Evolutionary conservation across 2,113 vertebrate genomes (phyloP), one percentile per base, ranked within the genome.

Genomic region (Equus quagga): DNA sequence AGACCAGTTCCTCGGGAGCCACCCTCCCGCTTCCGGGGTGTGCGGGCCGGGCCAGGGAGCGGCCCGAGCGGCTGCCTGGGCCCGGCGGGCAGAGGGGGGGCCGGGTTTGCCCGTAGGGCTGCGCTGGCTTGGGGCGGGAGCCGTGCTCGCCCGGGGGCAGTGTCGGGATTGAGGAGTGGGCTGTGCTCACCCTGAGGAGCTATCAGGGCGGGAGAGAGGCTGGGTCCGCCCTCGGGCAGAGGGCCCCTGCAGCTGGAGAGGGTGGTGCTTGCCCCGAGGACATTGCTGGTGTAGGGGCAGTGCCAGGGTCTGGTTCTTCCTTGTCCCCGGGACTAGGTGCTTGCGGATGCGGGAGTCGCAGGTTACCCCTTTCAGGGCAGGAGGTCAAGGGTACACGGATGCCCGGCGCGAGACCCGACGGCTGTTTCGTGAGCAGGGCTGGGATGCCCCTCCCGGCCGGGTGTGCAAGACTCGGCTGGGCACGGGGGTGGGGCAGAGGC

Each of bases 11-110:
- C 78, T 51, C 28, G 56, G 81, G 87, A 54, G 26, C 97, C 95
- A 26, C 92, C n/a, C 58, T 89, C 70, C 92, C 36, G 87, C 97
- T 98, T 98, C 98, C 94, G 97, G 98, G 98, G 98, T 98, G 97
- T 44, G 84, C 90, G 95, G 96, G 64, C 92, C 65, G 23, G 94
- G 93, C 89, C 28, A n/a, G 18, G 89, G 76, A 72, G 75, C 33
- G 28, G 92, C 91, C 41, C 75, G 85, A 96, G 94, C 83, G 79
- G 91, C 81, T 51, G 70, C 76, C 72, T 17, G 65, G 67, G 88
- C 76, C 65, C 56, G 89, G 67, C 12, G 73, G 8, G 67, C 10
- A 3, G 56, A 6, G 9, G 54, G 56, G 33, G 84, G 51, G 65
- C 69, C 44, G 69, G 21, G 51, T 24, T 51, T 51, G 54, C 72